Base-by-base conservation (phyloP, 2,888 invertebrate species). In the Cylindroiulus punctatus region DNA sequence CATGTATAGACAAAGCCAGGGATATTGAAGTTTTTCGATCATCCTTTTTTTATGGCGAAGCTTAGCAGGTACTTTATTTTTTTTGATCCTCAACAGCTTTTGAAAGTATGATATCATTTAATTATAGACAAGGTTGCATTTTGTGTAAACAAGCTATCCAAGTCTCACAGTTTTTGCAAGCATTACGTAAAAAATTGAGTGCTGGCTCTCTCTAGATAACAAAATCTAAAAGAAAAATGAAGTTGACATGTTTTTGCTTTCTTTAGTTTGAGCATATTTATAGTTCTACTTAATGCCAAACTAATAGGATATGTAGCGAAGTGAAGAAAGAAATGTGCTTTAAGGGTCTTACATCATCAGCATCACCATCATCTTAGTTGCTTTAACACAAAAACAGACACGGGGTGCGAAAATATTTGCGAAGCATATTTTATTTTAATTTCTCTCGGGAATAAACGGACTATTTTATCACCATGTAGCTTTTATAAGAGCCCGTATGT, bases 271-370 rank as follows among this genome's bases (percentile, higher is more conserved):
- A 65, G 65, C 65, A 26, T 65, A 65, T 65, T 65, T 65, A 65
- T 65, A 26, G 65, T 65, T 65, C 65, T 65, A 26, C 26, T 65
- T 65, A 65, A 65, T 26, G 65, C n/a, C 26, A 65, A 22, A 65
- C 65, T 65, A 65, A 65, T 65, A 65, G 65, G 65, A 65, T n/a
- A 65, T n/a, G 65, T 65, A 65, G 65, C 26, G 65, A 65, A 26
- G 65, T 65, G 65, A 65, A 65, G 65, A 65, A 65, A 26, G 57
- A 65, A n/a, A 22, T 65, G 65, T 65, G 14, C 26, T 65, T 10
- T 65, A 10, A 65, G 65, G 65, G 65, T 65, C 65, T 65, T 22
- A 65, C n/a, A 26, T 26, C 26, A 65, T 65, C 65, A 65, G 26
- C 65, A 65, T 65, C 65, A 26, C 52, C 52, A 52, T 17, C 17